These are phyloP conservation scores for Orius insidiosus DNA, from an alignment of 1,140 invertebrate species.

Conservation along the genomic window DNA sequence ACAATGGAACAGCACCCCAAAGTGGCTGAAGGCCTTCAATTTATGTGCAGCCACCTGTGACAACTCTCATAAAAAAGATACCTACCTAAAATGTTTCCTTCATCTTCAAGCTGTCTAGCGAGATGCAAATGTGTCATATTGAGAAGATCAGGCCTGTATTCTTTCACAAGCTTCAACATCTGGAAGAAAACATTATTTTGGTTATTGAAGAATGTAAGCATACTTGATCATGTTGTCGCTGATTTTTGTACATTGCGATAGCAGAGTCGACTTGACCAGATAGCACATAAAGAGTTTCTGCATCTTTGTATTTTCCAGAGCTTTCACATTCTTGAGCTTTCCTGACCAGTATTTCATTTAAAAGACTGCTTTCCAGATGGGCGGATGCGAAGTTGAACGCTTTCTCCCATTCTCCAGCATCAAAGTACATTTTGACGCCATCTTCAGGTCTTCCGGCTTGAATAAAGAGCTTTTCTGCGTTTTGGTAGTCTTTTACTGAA, in stretches of 20 bases:
- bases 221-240: slow-evolving; percentile 56
- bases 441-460: slow-evolving; percentile 60
- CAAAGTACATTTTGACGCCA: slow-evolving; percentile 70
- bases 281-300: slow-evolving; percentile 81
- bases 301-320: slow-evolving; percentile 61
- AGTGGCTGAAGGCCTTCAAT: too few species aligned
- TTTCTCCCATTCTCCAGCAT: slow-evolving; percentile 64
- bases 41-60: too few species aligned
- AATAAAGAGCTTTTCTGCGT: slow-evolving; percentile 68
- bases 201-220: slow-evolving; percentile 24
- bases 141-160: slow-evolving; percentile 67
- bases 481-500: slow-evolving; percentile 53
- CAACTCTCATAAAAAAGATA: not conserved
- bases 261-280: slow-evolving; percentile 79
- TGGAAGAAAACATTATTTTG: slow-evolving; percentile 26
- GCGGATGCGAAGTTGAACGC: slow-evolving; percentile 61
- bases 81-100: slow-evolving; percentile 45
- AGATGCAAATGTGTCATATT: slow-evolving; percentile 75
- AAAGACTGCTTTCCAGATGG: slow-evolving; percentile 54
- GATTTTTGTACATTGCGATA: slow-evolving; percentile 88
- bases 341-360: slow-evolving; percentile 59
- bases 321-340: slow-evolving; percentile 60
- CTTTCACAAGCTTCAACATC: slow-evolving; percentile 69
- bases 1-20: too few species aligned
- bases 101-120: slow-evolving; percentile 68